Base-by-base conservation (phyloP, 2,113 vertebrate species). In the Peromyscus maniculatus region DNA sequence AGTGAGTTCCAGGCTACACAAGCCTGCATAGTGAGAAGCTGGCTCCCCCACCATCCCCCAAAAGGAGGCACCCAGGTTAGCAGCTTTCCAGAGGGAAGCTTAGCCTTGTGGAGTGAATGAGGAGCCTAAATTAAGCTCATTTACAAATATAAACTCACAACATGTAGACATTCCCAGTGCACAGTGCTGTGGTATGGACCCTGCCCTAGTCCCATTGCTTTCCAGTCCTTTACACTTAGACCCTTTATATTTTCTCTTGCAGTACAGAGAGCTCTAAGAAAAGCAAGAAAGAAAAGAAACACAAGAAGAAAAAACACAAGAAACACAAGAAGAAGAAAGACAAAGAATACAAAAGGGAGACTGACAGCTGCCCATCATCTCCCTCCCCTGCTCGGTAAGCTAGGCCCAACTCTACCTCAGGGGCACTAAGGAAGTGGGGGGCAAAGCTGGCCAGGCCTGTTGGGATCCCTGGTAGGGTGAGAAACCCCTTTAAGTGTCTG, bases 281-380 rank as follows among this genome's bases (percentile, higher is more conserved):
- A 97, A 97, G 97, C 96, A 99, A 99, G 97, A 99, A 99, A 24
- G 98, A 99, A 46, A 99, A 99, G 11, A 98, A 98, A 78, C 99
- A 99, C 66, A 99, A 99, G 52, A 98, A 99, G 77, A 99, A 99
- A 72, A 99, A 99, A 59, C 98, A 98, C 22, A 98, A 98, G 89
- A 99, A 98, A 96, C 98, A 92, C 91, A 99, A 99, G 24, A 97
- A 91, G 33, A 98, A 2, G 72, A 96, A 57, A 64, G 99, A 94
- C 69, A 96, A 62, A 62, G 99, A 97, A 12, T 92, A 78, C 7
- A 88, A 83, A 91, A 99, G 98, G 11, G 97, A 98, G 0, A 97
- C 75, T 0, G 28, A 98, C 0, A 98, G 98, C 0, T 95, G 97
- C 0, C 98, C 97, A 0, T 96, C 97, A 0, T 98, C 99, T 10